Evolutionary conservation across 2,113 vertebrate genomes (phyloP).

Genomic region (Hemiscyllium ocellatum): DNA sequence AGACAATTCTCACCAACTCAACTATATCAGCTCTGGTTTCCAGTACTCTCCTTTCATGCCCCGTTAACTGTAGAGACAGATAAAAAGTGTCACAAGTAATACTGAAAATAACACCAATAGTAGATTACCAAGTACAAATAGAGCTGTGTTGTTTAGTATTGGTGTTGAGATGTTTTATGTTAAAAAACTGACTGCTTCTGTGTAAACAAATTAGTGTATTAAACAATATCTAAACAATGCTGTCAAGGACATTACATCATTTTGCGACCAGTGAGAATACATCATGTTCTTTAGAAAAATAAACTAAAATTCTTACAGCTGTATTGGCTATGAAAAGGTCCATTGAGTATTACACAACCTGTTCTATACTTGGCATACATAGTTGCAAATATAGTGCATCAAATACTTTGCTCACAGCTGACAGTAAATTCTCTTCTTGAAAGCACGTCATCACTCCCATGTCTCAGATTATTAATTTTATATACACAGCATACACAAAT

Average conservation of each 20-base stretch:
- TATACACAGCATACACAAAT: neutral
- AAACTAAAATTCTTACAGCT: neutral
- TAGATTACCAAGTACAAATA: neutral
- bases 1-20: conserved; percentile 74
- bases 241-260: neutral
- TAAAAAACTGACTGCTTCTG: neutral
- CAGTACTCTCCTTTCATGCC: conserved; percentile 77
- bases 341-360: neutral
- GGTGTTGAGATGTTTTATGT: neutral
- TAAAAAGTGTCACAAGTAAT: neutral
- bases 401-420: neutral
- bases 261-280: neutral
- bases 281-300: neutral
- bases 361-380: neutral
- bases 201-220: neutral
- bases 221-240: neutral
- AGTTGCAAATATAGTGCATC: neutral
- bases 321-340: neutral
- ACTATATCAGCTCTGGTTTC: conserved; percentile 75
- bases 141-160: neutral
- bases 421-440: neutral
- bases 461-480: neutral
- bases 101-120: neutral
- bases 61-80: conserved; percentile 61
- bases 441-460: neutral